Base-by-base conservation (phyloP, 1,140 invertebrate genomes). In the Drosophila punjabiensis region DNA sequence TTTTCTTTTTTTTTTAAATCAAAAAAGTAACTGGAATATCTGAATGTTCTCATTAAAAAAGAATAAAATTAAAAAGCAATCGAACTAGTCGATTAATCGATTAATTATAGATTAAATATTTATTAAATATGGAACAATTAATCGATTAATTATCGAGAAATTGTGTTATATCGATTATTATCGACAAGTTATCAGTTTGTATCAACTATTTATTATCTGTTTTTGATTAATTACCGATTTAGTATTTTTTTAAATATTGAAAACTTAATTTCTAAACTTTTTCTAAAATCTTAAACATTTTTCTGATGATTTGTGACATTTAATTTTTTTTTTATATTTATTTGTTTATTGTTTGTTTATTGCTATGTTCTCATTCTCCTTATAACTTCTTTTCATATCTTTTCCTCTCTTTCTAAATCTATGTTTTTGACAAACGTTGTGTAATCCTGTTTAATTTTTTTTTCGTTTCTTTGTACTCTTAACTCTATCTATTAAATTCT, bases 381-480 rank as follows among this genome's bases (percentile, higher is more conserved):
- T 30, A 10, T 30, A 5, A 50, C 30, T 30, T 16, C 41, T 37
- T 55, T 69, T 52, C 70, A 28, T 81, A 45, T 61, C 45, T 59
- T 24, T 76, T 64, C 43, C 32, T 53, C 39, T 68, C 39, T 76
- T 64, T 76, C 81, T 71, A 43, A 75, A 60, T 89, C 52, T 58
- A 86, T 85, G 70, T 81, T 85, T 74, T 86, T 86, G 52, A 45
- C 52, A 61, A 80, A 69, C 60, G 77, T 80, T 88, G 70, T 66
- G 74, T 63, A 64, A 58, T 88, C 83, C 65, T 8, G 24, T 66
- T 87, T 87, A 18, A 39, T 79, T 58, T 55, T 28, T 77, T 39
- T 76, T 39, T 76, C 9, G 47, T 79, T 55, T 24, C 33, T 35
- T 52, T 53, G 33, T 78, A 70, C 70, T 45, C 28, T 18, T 78